Evolutionary conservation across 64 coral and sea anemone genomes (phyloP), one percentile per base, ranked within the genome.

Genomic region (Anthopleura sola): DNA sequence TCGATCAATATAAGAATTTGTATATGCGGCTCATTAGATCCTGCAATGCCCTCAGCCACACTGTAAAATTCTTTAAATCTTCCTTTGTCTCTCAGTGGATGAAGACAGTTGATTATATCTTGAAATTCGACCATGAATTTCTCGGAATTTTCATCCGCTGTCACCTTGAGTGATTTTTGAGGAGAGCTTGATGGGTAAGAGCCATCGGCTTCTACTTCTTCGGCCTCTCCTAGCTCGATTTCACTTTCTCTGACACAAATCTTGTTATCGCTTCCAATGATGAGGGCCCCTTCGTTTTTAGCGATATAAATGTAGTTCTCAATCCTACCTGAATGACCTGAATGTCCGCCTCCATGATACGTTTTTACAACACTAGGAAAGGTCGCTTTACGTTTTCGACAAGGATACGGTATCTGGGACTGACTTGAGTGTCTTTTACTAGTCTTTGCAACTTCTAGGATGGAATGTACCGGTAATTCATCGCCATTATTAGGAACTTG

Each of bases 41-140:
- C 38, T 53, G 24, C 78, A 74, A 66, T 14, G 14, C 10, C 57
- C 21, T 60, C 47, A 16, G 71, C 14, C 19, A 0, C 39, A 0
- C 8, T 31, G 31, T 88, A 13, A 31, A 88, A 92, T 19, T 84
- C 0, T 16, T 80, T 13, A 64, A 80, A 88, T 16, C 62, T 88
- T 19, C 91, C 86, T 54, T 38, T 78, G n/a, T 92, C 91, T 11
- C 91, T 86, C 31, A 85, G 49, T 7, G 91, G 91, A 50, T 92
- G 82, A 75, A 92, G 68, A 6, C 34, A 26, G 37, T 84, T 88
- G 10, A 37, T 23, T 1, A 40, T 16, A 18, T 81, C 49, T 28
- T 81, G 32, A 81, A 81, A 71, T 33, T 11, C 14, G 10, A 1
- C 12, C 26, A 71, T 16, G n/a, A 71, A 71, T 32, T 32, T 14